A percentile compares a stretch with the other conserved stretches of the same genome.
These are phyloP conservation scores for Chamaetylas fuelleborni DNA, from an alignment of 2,113 vertebrate species.

Conservation along the genomic window DNA sequence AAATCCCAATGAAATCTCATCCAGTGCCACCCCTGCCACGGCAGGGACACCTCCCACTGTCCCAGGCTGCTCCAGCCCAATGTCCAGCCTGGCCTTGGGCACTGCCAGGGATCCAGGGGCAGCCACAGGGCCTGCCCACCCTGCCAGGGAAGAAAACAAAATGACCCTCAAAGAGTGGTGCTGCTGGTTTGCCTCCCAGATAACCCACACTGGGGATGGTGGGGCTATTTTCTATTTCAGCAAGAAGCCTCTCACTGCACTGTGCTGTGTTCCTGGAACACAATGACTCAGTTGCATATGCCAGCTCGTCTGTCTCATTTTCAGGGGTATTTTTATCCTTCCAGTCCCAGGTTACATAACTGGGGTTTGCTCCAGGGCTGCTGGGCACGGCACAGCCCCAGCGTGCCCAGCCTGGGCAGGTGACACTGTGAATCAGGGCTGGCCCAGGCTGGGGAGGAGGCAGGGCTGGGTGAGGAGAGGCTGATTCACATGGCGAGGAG, in stretches of 20 bases:
- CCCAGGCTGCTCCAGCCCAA: background rate
- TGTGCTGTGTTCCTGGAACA: background rate
- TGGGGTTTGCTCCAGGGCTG: background rate
- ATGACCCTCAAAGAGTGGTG: fast-evolving
- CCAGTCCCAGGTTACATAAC: background rate
- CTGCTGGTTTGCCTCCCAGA: background rate
- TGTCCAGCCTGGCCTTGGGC: background rate
- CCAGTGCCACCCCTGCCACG: background rate
- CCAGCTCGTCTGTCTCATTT: background rate
- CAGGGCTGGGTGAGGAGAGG: background rate
- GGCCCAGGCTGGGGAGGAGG: background rate
- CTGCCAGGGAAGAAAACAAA: background rate
- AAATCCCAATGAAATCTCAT: background rate
- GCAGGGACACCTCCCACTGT: background rate
- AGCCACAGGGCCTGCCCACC: background rate
- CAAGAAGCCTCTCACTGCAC: background rate
- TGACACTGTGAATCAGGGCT: background rate
- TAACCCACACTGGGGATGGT: fast-evolving
- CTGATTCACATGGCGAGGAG: fast-evolving
- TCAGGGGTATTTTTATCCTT: background rate
- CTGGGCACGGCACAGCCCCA: fast-evolving
- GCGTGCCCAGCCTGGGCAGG: background rate
- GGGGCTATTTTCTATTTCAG: background rate
- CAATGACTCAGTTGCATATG: background rate
- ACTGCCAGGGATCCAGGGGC: background rate